Conservation (phyloP, 1,140 invertebrate species). For the Arion vulgaris region DNA sequence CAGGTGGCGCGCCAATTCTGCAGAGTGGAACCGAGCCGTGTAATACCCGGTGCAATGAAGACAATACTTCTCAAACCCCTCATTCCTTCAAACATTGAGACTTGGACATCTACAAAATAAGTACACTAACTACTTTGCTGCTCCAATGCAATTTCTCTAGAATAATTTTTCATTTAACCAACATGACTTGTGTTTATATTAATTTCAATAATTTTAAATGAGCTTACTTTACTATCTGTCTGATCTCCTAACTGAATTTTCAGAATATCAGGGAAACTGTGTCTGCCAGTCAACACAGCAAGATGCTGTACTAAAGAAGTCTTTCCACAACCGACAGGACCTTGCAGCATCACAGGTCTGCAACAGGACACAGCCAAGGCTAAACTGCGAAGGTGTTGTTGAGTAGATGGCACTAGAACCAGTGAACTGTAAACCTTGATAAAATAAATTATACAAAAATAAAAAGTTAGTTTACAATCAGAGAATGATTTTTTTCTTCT, state of each 20-base stretch:
- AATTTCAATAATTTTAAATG: too few species aligned
- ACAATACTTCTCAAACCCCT: too few species aligned
- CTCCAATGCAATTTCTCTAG: too few species aligned
- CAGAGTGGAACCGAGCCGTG: too few species aligned
- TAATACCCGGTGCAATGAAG: too few species aligned
- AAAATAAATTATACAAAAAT: background rate
- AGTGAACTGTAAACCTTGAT: slow-evolving; percentile 41
- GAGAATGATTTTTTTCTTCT: background rate
- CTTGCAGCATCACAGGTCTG: slow-evolving; percentile 85
- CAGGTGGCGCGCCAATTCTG: too few species aligned
- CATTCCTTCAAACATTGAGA: too few species aligned
- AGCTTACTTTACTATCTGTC: slow-evolving; percentile 91
- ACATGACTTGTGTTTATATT: too few species aligned
- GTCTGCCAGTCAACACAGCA: slow-evolving; percentile 83
- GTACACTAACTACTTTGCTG: too few species aligned
- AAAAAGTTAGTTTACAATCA: background rate
- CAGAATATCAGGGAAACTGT: slow-evolving; percentile 73
- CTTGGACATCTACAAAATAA: too few species aligned
- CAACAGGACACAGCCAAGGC: slow-evolving; percentile 67
- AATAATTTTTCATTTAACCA: too few species aligned
- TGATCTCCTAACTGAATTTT: slow-evolving; percentile 97
- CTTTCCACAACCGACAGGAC: slow-evolving; percentile 95
- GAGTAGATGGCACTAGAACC: slow-evolving; percentile 66
- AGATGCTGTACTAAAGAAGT: slow-evolving; percentile 91
- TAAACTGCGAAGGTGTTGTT: slow-evolving; percentile 61